These are phyloP conservation scores for Leptoteleia sp. DNA, from an alignment of 1,140 invertebrate species.

Conservation along the genomic window DNA sequence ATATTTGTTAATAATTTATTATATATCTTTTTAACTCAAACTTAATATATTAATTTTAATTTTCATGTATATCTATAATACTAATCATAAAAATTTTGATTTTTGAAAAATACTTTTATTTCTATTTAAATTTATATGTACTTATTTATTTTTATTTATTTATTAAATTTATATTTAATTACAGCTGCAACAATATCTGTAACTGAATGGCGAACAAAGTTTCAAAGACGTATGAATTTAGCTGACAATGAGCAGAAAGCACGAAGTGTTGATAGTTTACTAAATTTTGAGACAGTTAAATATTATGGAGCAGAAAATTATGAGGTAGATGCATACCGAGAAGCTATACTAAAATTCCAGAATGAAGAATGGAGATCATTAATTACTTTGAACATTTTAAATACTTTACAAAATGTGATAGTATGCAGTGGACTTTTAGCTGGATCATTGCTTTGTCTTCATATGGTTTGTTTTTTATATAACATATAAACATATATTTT, in stretches of 20 bases:
- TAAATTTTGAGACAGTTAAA: slow-evolving; percentile 99
- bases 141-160: not conserved
- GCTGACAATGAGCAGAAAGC: slow-evolving; percentile 95
- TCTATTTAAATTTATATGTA: slow-evolving; percentile 53
- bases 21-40: no score
- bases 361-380: slow-evolving; percentile 93
- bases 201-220: slow-evolving; percentile 98
- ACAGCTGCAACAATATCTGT: slow-evolving; percentile 91
- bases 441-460: slow-evolving; percentile 93
- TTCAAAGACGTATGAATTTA: slow-evolving; percentile 94
- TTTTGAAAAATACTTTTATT: no score
- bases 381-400: slow-evolving; percentile 93
- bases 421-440: slow-evolving; percentile 92
- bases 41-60: no score
- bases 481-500: no score
- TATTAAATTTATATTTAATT: slow-evolving; percentile 18
- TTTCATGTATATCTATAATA: no score
- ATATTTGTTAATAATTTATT: no score
- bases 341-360: slow-evolving; percentile 91
- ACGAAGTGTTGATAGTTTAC: slow-evolving; percentile 96
- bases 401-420: slow-evolving; percentile 93
- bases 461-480: slow-evolving; percentile 87
- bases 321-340: slow-evolving; percentile 92
- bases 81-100: no score
- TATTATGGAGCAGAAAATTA: slow-evolving; percentile 97